Evolutionary conservation across 2,113 vertebrate species (phyloP).

Genomic region (Cygnus atratus): DNA sequence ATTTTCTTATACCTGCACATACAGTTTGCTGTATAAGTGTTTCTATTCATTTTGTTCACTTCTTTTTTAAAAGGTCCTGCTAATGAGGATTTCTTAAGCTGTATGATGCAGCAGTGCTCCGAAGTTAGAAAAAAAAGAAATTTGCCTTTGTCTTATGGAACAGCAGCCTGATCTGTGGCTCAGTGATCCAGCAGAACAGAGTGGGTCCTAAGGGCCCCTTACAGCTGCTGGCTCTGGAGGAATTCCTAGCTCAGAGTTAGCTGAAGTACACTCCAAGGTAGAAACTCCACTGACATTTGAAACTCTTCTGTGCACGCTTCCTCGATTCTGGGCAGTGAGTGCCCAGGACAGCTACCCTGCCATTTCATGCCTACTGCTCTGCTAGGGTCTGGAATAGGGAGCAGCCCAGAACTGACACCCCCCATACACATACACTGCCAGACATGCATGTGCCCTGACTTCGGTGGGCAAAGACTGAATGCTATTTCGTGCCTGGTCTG

Average conservation of each 20-base stretch:
- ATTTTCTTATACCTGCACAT: neutral
- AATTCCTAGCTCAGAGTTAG: neutral
- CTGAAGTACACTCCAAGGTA: neutral
- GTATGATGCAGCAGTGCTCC: neutral
- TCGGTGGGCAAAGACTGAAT: neutral
- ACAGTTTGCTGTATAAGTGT: neutral
- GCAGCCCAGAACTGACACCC: neutral
- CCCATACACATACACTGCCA: no score
- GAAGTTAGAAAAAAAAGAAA: neutral
- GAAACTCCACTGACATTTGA: neutral
- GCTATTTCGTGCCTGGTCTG: neutral
- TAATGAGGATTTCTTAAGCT: neutral
- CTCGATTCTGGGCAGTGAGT: neutral
- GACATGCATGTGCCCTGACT: neutral
- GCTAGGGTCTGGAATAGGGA: neutral
- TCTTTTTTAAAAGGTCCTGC: neutral
- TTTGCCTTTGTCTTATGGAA: neutral
- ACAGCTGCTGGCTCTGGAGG: neutral
- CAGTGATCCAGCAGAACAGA: neutral
- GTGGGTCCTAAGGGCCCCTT: neutral
- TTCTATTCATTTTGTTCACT: neutral
- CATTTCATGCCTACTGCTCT: neutral
- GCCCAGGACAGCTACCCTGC: neutral
- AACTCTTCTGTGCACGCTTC: rapidly evolving
- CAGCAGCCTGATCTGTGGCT: neutral